Conservation (phyloP, 2,113 vertebrate genomes). For the Cochlearius cochlearius region DNA sequence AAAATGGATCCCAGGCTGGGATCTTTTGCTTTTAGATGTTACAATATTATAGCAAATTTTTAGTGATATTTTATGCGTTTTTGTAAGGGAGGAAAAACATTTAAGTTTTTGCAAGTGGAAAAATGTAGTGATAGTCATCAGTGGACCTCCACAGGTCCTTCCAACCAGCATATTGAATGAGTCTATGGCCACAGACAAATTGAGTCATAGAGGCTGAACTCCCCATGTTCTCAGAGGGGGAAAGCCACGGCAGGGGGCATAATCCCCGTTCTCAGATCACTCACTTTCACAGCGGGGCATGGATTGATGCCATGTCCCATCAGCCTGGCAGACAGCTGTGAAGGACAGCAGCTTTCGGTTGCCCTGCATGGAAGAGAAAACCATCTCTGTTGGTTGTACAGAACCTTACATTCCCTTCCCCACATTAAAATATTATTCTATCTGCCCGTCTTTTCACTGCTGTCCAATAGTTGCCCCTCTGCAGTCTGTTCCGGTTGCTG, state of each 20-base stretch:
- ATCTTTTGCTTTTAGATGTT: background rate
- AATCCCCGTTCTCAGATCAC: background rate
- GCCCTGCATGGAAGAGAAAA: constrained; percentile 43
- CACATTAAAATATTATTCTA: background rate
- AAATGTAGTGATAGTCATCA: background rate
- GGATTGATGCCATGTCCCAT: constrained; percentile 77
- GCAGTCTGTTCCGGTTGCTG: background rate
- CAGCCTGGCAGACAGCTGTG: constrained; percentile 75
- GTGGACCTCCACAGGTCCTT: background rate
- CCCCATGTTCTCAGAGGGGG: background rate
- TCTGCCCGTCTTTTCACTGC: background rate
- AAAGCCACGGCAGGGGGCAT: background rate
- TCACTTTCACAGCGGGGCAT: constrained; percentile 79
- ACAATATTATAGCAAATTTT: background rate
- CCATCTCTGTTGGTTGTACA: background rate
- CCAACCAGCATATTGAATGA: background rate
- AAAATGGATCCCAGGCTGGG: background rate
- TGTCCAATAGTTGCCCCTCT: background rate
- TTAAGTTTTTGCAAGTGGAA: background rate
- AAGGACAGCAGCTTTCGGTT: constrained; percentile 61
- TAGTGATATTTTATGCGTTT: background rate
- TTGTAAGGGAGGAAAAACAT: background rate
- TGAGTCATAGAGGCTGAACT: background rate
- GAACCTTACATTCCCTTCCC: background rate
- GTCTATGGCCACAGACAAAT: background rate